Evolutionary conservation across 1,140 invertebrate species (phyloP).

Genomic region (Aphelenchoides fujianensis): DNA sequence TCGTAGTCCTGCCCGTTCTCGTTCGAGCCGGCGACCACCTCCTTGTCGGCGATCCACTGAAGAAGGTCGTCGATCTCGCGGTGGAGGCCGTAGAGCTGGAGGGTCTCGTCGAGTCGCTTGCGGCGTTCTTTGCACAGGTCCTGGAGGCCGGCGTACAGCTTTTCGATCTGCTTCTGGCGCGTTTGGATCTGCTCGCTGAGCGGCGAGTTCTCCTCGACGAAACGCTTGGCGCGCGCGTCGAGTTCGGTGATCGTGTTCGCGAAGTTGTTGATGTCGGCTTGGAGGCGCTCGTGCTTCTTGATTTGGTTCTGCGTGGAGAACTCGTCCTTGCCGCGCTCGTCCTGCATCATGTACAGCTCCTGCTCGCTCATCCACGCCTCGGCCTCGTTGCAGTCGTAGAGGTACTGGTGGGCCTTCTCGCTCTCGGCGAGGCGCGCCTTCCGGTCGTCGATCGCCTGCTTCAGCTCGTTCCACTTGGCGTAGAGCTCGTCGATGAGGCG

Average conservation of each 20-base stretch:
- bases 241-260: conserved; percentile 90
- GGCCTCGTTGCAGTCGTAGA: conserved; percentile 96
- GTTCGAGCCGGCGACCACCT: conserved; percentile 93
- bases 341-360: conserved; percentile 99
- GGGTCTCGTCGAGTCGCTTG: conserved; percentile 88
- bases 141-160: conserved; percentile 94
- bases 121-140: conserved; percentile 89
- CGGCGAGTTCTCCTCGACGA: conserved; percentile 82
- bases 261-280: conserved; percentile 93
- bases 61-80: conserved; percentile 96
- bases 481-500: conserved; percentile 81
- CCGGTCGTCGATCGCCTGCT: conserved; percentile 74
- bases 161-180: conserved; percentile 95
- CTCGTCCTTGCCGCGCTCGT: conserved; percentile 97
- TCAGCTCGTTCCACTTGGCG: conserved; percentile 79
- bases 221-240: conserved; percentile 84
- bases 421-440: conserved; percentile 71
- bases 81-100: conserved; percentile 89
- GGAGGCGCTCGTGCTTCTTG: conserved; percentile 95
- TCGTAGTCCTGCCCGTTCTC: conserved; percentile 98
- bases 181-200: conserved; percentile 79
- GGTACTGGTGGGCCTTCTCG: conserved; percentile 80
- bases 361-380: conserved; percentile 99
- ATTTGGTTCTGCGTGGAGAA: conserved; percentile 95
- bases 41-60: conserved; percentile 97